Conservation (phyloP, 2,888 invertebrate species). For the Agonopterix alstromeriana region DNA sequence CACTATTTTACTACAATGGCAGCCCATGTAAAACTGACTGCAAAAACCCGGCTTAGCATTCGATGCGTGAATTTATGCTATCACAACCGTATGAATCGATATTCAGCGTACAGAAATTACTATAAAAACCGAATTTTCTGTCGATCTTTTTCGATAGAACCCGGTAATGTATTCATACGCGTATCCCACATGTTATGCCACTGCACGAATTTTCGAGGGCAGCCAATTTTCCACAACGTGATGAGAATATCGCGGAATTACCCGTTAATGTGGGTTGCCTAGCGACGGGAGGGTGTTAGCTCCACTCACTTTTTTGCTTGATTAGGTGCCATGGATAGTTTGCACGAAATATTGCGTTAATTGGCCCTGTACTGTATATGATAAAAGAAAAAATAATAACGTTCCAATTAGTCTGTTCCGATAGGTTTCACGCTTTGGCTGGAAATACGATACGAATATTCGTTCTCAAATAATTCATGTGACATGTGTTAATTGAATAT, state of each 20-base stretch:
- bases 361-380: conserved; percentile 15
- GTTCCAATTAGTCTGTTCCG: conserved; percentile 10
- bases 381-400: conserved; percentile 13
- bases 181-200: conserved; percentile 35
- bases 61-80: conserved; percentile 7
- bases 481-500: too few relatives aligned
- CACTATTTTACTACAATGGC: neutral
- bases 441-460: too few relatives aligned
- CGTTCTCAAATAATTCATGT: too few relatives aligned
- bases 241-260: conserved; percentile 40
- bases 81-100: conserved; percentile 17
- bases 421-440: conserved; percentile 3
- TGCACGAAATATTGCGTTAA: conserved; percentile 14
- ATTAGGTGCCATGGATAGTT: conserved; percentile 18
- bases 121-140: conserved; percentile 34
- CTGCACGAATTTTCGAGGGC: conserved; percentile 35
- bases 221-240: conserved; percentile 48
- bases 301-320: conserved; percentile 16
- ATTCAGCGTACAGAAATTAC: conserved; percentile 23
- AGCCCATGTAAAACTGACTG: neutral
- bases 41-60: neutral
- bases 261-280: conserved; percentile 33
- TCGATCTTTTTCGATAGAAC: conserved; percentile 32
- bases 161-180: conserved; percentile 43
- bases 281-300: conserved; percentile 15